Evolutionary conservation across 2,113 vertebrate genomes (phyloP).

Genomic region (Mastomys coucha): DNA sequence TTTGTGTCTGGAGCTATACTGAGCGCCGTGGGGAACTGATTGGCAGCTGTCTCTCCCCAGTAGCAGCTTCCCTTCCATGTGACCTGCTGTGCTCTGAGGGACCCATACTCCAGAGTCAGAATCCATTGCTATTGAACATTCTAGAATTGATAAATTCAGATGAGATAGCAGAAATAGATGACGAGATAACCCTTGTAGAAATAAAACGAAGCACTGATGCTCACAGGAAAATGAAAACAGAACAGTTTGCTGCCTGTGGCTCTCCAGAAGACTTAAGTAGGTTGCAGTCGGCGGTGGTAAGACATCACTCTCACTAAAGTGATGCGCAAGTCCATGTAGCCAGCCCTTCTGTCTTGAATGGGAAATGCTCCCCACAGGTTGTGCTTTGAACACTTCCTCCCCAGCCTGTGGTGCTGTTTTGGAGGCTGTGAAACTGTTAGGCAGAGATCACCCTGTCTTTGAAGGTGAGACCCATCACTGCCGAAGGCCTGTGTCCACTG

Average conservation of each 20-base stretch:
- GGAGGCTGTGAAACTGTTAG: neutral
- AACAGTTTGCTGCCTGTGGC: neutral
- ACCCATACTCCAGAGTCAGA: neutral
- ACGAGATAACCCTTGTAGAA: neutral
- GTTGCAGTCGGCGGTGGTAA: no score
- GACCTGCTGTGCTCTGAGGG: neutral
- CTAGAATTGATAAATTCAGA: neutral
- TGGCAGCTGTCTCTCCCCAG: rapidly evolving
- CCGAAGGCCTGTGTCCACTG: neutral
- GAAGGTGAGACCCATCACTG: no score
- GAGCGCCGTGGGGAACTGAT: rapidly evolving
- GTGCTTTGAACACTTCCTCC: neutral
- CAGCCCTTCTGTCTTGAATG: neutral
- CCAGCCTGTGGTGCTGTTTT: neutral
- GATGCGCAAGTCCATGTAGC: neutral
- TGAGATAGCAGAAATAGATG: neutral
- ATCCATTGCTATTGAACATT: neutral
- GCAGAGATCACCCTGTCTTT: neutral
- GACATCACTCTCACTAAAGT: neutral
- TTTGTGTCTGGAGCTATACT: neutral
- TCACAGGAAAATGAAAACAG: neutral
- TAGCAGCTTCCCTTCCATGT: neutral
- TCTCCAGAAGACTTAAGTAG: neutral
- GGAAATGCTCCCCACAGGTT: neutral
- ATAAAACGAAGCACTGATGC: neutral